phyloP scores from a whole-genome alignment of 2,888 invertebrate species.

The Adelphocoris suturalis region DNA sequence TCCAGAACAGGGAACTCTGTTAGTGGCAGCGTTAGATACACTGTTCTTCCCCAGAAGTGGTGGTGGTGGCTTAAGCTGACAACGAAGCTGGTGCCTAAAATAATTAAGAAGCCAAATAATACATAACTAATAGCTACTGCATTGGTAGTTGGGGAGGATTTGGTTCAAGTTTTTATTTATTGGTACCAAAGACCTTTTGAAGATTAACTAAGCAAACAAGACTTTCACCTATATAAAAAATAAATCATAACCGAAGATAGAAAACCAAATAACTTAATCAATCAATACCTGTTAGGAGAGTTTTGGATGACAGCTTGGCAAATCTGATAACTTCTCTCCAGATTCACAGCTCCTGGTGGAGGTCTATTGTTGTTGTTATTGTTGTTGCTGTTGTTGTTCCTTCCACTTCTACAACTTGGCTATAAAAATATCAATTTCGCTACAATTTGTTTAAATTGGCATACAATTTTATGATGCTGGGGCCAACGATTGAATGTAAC shows the following conservation, averaged over 20 bases:
- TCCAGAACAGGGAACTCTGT: constrained; percentile 50
- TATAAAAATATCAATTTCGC: constrained; percentile 1
- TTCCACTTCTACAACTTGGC: constrained; percentile 66
- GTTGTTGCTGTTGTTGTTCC: constrained; percentile 80
- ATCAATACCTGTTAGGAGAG: constrained; percentile 89
- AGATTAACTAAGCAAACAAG: too few relatives aligned
- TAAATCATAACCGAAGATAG: neutral
- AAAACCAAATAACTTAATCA: neutral
- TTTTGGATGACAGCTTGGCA: constrained; percentile 91
- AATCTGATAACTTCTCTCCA: constrained; percentile 96
- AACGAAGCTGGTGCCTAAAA: constrained; percentile 85
- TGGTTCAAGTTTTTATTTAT: too few relatives aligned
- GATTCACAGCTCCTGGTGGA: constrained; percentile 93
- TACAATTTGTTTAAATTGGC: too few relatives aligned
- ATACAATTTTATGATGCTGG: too few relatives aligned
- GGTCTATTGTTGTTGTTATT: constrained; percentile 84
- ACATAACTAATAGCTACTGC: too few relatives aligned
- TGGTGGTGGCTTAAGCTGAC: constrained; percentile 92
- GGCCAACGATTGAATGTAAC: too few relatives aligned
- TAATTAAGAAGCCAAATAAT: neutral
- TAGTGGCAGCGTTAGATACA: constrained; percentile 17
- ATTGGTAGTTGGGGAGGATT: too few relatives aligned
- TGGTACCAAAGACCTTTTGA: too few relatives aligned
- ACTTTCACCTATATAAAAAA: neutral
- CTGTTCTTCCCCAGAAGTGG: constrained; percentile 81